Percentiles rank a stretch among this genome's conserved stretches.
These are phyloP conservation scores for Haplochromis burtoni DNA, from an alignment of 2,113 vertebrate genomes.

Conservation along the genomic window DNA sequence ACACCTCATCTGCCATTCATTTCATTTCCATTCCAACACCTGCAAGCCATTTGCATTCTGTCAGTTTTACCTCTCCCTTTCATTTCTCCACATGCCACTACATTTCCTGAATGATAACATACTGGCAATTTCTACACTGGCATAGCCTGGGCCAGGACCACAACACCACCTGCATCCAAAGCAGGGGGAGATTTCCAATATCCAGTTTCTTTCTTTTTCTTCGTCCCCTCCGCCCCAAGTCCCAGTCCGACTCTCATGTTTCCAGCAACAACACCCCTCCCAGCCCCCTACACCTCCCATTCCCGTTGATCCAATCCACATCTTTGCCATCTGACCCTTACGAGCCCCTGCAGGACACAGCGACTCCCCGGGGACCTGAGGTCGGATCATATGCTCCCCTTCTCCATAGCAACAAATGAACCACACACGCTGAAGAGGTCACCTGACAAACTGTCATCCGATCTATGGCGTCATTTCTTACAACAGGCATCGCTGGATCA, in stretches of 20 bases:
- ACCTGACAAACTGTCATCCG: conserved; percentile 18
- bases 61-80: conserved; percentile 38
- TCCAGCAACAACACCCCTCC: background rate
- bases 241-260: conserved; percentile 30
- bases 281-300: background rate
- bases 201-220: background rate
- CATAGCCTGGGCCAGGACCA: background rate
- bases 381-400: conserved; percentile 43
- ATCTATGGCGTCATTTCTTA: background rate
- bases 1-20: conserved; percentile 57
- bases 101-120: conserved; percentile 57
- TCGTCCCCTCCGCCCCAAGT: background rate
- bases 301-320: conserved; percentile 45
- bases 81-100: conserved; percentile 47
- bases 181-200: background rate
- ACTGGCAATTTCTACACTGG: conserved; percentile 32
- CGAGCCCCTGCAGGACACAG: conserved; percentile 5
- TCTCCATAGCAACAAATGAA: conserved; percentile 56
- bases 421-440: background rate
- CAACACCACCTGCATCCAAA: conserved; percentile 40
- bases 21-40: conserved; percentile 53
- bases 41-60: conserved; percentile 59
- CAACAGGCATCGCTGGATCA: background rate
- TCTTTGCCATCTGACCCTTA: conserved; percentile 58
- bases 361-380: conserved; percentile 23